Conservation (phyloP, 2,888 invertebrate species). For the Diplolepis rosae region DNA sequence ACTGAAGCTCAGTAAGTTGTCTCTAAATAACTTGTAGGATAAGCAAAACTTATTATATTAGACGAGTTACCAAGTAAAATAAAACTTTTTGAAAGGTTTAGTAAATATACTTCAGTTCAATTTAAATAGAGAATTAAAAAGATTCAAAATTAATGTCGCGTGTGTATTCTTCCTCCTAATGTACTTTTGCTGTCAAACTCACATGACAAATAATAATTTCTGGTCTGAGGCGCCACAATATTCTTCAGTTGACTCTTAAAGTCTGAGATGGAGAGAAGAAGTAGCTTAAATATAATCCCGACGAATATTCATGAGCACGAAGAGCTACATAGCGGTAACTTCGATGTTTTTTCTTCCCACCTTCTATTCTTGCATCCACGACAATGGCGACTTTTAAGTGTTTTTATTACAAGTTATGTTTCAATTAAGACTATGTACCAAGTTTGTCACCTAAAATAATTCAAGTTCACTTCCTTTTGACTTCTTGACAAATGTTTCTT, state of each 20-base stretch:
- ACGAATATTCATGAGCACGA: conserved; percentile 24
- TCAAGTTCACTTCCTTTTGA: too few species aligned
- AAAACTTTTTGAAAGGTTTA: neutral
- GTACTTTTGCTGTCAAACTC: neutral
- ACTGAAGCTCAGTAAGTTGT: neutral
- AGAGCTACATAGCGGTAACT: conserved; percentile 12
- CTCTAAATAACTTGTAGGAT: neutral
- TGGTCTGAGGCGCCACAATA: neutral
- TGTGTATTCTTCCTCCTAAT: neutral
- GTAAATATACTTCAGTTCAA: neutral
- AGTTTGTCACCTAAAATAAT: too few species aligned
- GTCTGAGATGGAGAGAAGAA: neutral
- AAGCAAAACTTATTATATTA: too few species aligned
- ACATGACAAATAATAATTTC: neutral
- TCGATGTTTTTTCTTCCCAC: conserved; percentile 16
- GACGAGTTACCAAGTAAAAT: too few species aligned
- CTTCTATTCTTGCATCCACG: conserved; percentile 14
- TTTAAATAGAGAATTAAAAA: neutral
- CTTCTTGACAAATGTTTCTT: too few species aligned
- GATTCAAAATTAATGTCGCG: neutral
- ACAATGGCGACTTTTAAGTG: neutral
- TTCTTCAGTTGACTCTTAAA: neutral
- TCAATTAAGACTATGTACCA: too few species aligned
- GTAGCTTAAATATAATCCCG: conserved; percentile 8
- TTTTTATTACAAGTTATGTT: neutral